Conservation (phyloP, 1,140 invertebrate species). For the Cyclina sinensis region DNA sequence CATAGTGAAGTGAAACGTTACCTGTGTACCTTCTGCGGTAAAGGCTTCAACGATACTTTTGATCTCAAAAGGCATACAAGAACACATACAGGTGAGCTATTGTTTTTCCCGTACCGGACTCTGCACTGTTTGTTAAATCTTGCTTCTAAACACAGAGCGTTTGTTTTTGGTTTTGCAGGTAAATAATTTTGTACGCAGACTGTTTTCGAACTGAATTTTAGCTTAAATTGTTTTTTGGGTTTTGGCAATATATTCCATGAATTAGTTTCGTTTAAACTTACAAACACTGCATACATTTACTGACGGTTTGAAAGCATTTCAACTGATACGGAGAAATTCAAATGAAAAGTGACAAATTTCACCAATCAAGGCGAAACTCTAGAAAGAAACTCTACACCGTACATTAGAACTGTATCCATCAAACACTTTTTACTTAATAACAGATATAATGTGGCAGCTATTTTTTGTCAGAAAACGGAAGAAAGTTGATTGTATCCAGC, state of each 20-base stretch:
- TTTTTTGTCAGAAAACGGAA: no score
- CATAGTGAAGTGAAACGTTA: constrained; percentile 99
- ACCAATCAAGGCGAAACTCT: neutral
- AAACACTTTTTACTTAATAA: neutral
- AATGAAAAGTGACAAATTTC: neutral
- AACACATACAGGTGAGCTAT: constrained; percentile 95
- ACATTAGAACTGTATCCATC: neutral
- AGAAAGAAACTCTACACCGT: neutral
- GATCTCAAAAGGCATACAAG: constrained; percentile 99
- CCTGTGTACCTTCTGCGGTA: constrained; percentile 99
- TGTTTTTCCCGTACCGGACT: neutral
- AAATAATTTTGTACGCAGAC: no score
- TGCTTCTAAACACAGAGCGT: no score
- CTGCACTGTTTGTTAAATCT: no score
- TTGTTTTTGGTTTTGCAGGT: no score
- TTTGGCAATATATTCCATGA: no score
- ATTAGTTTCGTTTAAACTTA: no score
- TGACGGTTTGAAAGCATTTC: no score
- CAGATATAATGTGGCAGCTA: neutral
- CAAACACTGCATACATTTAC: no score
- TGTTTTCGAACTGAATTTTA: no score
- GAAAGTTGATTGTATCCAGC: no score
- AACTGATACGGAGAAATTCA: neutral
- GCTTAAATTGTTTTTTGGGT: no score
- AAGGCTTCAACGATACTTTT: constrained; percentile 99